A percentile compares a stretch with the other conserved stretches of the same genome.
These are phyloP conservation scores for Porites australiensis DNA, from an alignment of 64 coral and sea anemone species.

Conservation along the genomic window DNA sequence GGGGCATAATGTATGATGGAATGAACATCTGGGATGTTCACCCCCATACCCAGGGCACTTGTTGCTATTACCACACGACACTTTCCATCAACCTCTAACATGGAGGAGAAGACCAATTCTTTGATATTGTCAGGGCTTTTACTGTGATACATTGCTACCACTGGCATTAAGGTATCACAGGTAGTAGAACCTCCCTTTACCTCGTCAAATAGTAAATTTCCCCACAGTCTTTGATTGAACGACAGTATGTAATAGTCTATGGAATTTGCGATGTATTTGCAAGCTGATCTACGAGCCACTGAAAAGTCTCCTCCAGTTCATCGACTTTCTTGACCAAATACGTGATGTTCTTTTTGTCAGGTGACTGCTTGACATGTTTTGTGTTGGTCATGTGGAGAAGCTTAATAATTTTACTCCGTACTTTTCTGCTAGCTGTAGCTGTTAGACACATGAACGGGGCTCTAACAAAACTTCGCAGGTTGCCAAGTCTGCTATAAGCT, in stretches of 20 bases:
- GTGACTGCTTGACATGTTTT: slow-evolving; percentile 17
- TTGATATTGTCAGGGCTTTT: slow-evolving; percentile 31
- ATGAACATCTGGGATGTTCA: slow-evolving; percentile 28
- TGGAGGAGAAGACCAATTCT: not conserved
- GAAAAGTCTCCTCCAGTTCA: slow-evolving; percentile 30
- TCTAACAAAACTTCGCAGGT: slow-evolving; percentile 39
- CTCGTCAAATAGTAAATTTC: slow-evolving; percentile 21
- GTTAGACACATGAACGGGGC: slow-evolving; percentile 58
- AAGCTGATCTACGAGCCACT: not conserved
- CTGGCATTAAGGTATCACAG: too few relatives aligned
- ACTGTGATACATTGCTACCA: slow-evolving; percentile 24
- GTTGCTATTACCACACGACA: slow-evolving; percentile 34
- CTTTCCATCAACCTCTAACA: not conserved
- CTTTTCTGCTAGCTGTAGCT: slow-evolving; percentile 37
- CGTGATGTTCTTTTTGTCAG: slow-evolving; percentile 42
- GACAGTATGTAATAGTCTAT: slow-evolving; percentile 40
- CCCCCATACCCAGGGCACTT: slow-evolving; percentile 37
- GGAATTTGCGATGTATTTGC: not conserved
- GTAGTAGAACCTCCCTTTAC: not conserved
- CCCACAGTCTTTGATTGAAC: slow-evolving; percentile 24
- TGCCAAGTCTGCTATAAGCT: slow-evolving; percentile 50
- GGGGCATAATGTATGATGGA: slow-evolving; percentile 10
- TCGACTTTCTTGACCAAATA: not conserved
- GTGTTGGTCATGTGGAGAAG: slow-evolving; percentile 34
- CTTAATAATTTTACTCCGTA: slow-evolving; percentile 56